These are phyloP conservation scores for Chiloscyllium punctatum DNA, from an alignment of 2,797 vertebrate species.

Conservation along the genomic window DNA sequence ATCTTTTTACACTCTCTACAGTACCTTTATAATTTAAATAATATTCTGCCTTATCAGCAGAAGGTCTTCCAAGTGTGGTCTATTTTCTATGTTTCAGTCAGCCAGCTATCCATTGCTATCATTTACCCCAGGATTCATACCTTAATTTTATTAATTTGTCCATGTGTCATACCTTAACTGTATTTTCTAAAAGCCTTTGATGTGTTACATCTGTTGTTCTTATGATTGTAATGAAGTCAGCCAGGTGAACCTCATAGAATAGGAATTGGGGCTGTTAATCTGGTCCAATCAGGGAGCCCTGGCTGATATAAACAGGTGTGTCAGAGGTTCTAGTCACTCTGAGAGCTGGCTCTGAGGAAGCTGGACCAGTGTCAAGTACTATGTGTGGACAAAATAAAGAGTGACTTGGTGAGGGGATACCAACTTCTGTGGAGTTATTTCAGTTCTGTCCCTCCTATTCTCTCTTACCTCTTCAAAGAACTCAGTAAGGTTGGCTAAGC, in stretches of 20 bases:
- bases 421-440: no score
- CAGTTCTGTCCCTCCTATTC: background rate
- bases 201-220: background rate
- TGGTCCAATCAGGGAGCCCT: no score
- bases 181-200: background rate
- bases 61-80: background rate
- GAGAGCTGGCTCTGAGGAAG: no score
- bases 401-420: no score
- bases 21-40: background rate
- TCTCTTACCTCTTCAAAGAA: background rate
- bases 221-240: no score
- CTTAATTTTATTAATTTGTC: background rate
- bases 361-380: no score
- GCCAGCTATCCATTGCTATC: background rate
- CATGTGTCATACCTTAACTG: background rate
- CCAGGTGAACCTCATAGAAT: no score
- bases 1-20: background rate
- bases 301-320: no score
- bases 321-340: no score
- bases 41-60: background rate
- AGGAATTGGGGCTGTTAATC: no score
- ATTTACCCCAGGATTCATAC: background rate
- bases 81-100: background rate
- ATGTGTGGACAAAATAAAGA: no score
- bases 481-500: background rate